Evolutionary conservation across 1,140 invertebrate species (phyloP), one percentile per base, ranked within the genome.

Genomic region (Drosophila ficusphila): DNA sequence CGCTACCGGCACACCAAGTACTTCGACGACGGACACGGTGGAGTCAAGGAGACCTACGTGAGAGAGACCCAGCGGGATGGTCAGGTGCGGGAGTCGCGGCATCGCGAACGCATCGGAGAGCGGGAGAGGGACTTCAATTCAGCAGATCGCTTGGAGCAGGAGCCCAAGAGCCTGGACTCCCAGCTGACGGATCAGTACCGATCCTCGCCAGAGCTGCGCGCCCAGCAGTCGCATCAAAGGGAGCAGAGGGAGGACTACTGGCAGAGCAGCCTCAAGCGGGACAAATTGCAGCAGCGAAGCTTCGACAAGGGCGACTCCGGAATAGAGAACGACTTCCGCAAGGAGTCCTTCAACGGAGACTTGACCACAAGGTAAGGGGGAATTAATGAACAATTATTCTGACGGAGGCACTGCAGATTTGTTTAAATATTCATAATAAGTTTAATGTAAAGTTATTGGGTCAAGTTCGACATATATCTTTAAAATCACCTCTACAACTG

Each of bases 291-390:
- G 57, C 90, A 91, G 48, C 75, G 90, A 12, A 91, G 90, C 53
- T 91, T 91, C 25, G 90, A 91, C 53, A 91, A 91, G 60, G 95
- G 95, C 2, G 95, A 96, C 91, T 96, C 95, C 1, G 95, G 95
- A 0, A 96, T 96, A 52, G 95, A 96, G 86, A 96, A 96, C 70
- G 95, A 96, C 75, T 95, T 95, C 71, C 93, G 95, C 34, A 93
- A 95, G 18, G 95, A 96, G 71, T 95, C 95, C 19, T 91, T 91
- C 3, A 95, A 93, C 64, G 95, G 89, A 42, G 94, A 92, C 79
- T 21, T 85, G 12, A 89, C 73, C 56, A 79, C 73, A 12, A 90
- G 89, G 90, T 90, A 60, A 58, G 54, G 12, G 9, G 7, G 0
- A n/a, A n/a, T n/a, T n/a, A n/a, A n/a, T n/a, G n/a, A n/a, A n/a